These are phyloP conservation scores for Phoenicopterus ruber DNA, from an alignment of 2,113 vertebrate genomes.

Conservation along the genomic window DNA sequence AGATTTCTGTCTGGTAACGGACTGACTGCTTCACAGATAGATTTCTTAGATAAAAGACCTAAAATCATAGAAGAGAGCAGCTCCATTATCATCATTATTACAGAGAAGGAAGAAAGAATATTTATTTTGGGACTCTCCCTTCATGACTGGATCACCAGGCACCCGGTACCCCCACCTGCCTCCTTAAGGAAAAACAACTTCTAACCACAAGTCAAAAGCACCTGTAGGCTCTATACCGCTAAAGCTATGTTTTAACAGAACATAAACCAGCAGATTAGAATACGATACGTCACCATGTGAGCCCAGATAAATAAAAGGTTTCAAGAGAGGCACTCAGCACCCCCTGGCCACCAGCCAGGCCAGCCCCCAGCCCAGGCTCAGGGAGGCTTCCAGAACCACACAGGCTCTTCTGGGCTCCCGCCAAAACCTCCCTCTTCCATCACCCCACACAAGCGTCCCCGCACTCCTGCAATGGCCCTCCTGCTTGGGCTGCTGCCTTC, in stretches of 20 bases:
- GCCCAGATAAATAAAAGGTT: background rate
- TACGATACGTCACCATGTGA: accelerated
- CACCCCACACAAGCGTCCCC: background rate
- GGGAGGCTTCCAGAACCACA: background rate
- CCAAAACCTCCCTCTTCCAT: background rate
- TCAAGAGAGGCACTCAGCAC: background rate
- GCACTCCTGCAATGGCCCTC: too few species aligned
- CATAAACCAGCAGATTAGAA: background rate
- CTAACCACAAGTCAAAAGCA: background rate
- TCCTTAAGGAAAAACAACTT: background rate
- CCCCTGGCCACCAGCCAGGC: background rate
- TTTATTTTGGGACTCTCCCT: background rate
- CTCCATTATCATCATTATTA: background rate
- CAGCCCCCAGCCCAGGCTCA: background rate
- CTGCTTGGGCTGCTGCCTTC: background rate
- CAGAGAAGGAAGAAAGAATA: background rate
- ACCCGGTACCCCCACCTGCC: accelerated
- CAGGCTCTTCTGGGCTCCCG: background rate
- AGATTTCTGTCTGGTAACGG: background rate
- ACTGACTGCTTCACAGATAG: background rate
- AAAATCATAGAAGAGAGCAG: background rate
- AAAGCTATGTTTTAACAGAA: background rate
- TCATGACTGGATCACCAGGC: background rate
- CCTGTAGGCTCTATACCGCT: background rate
- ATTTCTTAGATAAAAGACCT: background rate